Evolutionary conservation across 2,113 vertebrate species (phyloP), one percentile per base, ranked within the genome.

Genomic region (Progne subis): DNA sequence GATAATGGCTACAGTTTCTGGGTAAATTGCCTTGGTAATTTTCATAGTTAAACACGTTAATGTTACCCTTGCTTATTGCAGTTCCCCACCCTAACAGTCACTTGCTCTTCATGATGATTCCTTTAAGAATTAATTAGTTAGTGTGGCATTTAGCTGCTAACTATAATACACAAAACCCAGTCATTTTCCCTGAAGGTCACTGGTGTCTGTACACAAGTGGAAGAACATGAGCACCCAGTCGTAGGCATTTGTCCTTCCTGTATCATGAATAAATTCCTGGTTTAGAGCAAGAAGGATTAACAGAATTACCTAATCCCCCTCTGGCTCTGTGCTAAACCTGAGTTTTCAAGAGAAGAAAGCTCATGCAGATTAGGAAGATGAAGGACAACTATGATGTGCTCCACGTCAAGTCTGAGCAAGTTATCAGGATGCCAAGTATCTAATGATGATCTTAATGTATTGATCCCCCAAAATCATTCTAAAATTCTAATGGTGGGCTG

Each of bases 11-110:
- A 80, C 75, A 78, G 88, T 95, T 95, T 88, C 94, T 86, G 68
- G 52, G 72, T 84, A 93, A 95, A 94, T 82, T 92, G 68, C 82
- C 90, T 63, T 76, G 25, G 64, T 83, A 95, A 94, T 94, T 96
- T 93, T 94, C 76, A 81, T 50, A 90, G 90, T 95, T 65, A 92
- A 95, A 70, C 34, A 90, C 0, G 0, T 39, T 92, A 92, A 90
- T 56, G 10, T 71, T 95, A 90, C 80, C 64, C 56, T 86, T 83
- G 72, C 86, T 95, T 93, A 92, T 47, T 83, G 24, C 37, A 71
- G 76, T 43, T 92, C 43, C 44, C 57, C 91, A 81, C 47, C 72
- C 88, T 71, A 78, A n/a, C 47, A 83, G 76, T 75, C 91, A 67
- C 64, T 68, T 96, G 72, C 15, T 28, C 64, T 56, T 96, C 82